Conservation (phyloP, 2,888 invertebrate genomes). For the Andricus curvator region DNA sequence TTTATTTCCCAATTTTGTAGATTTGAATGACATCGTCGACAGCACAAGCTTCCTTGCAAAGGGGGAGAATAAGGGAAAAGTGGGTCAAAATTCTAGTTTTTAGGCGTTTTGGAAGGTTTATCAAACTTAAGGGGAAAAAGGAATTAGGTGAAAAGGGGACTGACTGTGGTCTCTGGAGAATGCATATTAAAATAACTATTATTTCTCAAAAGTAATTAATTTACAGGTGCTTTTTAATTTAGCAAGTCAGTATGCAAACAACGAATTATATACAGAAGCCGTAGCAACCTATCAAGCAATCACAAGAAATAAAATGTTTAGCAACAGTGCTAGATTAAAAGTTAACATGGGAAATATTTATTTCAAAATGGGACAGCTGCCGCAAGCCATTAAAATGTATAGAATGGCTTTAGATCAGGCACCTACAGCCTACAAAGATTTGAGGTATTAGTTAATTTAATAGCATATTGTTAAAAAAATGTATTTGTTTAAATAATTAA, state of each 20-base stretch:
- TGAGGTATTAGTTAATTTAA: constrained; percentile 81
- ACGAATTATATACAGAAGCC: constrained; percentile 97
- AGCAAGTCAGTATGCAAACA: constrained; percentile 95
- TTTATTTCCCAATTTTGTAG: too few relatives aligned
- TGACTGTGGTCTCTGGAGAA: too few relatives aligned
- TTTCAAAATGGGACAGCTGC: constrained; percentile 94
- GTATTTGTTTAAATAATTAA: too few relatives aligned
- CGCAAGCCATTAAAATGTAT: constrained; percentile 97
- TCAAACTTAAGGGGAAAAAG: too few relatives aligned
- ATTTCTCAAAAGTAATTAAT: background rate
- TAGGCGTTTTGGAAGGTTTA: too few relatives aligned
- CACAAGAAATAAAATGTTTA: constrained; percentile 95
- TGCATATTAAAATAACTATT: too few relatives aligned
- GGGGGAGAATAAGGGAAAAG: too few relatives aligned
- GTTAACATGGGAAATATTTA: constrained; percentile 99
- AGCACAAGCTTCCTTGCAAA: too few relatives aligned
- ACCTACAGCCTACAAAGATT: constrained; percentile 94
- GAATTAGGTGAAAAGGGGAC: too few relatives aligned
- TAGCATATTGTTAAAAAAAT: background rate
- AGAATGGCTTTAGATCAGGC: constrained; percentile 99
- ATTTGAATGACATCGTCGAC: too few relatives aligned
- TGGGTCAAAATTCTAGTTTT: too few relatives aligned
- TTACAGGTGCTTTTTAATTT: constrained; percentile 94
- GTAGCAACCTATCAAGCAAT: constrained; percentile 97
- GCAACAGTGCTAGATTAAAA: constrained; percentile 94